These are phyloP conservation scores for Xiphorhynchus elegans DNA, from an alignment of 2,113 vertebrate species.

Conservation along the genomic window DNA sequence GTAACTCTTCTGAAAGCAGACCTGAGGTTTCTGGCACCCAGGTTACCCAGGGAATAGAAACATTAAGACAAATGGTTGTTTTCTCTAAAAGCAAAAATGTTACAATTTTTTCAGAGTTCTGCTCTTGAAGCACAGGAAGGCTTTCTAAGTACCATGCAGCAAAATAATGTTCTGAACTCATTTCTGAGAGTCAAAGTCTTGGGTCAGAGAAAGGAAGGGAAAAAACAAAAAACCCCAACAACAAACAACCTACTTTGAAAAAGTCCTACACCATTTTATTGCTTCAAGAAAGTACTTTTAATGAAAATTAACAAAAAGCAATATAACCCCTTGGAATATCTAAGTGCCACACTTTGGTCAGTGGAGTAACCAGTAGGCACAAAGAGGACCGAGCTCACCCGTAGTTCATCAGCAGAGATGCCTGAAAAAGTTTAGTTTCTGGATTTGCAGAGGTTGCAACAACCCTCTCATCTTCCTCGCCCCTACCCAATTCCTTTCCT, in stretches of 20 bases:
- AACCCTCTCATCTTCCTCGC: neutral
- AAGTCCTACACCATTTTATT: neutral
- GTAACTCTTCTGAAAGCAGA: neutral
- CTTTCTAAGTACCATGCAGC: neutral
- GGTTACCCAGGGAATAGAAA: neutral
- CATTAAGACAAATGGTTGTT: neutral
- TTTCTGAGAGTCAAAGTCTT: neutral
- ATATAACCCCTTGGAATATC: neutral
- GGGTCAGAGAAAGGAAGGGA: neutral
- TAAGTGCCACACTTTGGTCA: neutral
- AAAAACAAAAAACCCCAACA: neutral
- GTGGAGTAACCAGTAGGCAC: neutral
- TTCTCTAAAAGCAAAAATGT: neutral
- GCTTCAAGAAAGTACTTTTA: neutral
- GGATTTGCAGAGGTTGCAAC: neutral
- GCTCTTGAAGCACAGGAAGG: neutral
- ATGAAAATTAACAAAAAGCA: neutral
- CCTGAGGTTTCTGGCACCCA: neutral
- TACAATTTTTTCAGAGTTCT: neutral
- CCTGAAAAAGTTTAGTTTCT: conserved; percentile 22
- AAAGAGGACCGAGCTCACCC: neutral
- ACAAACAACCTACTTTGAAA: neutral
- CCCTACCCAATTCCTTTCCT: neutral
- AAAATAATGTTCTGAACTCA: neutral
- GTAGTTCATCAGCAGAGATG: neutral